Percentiles rank a stretch among this genome's conserved stretches.
Conservation (phyloP, 2,888 invertebrate species). For the Camponotus fellah region DNA sequence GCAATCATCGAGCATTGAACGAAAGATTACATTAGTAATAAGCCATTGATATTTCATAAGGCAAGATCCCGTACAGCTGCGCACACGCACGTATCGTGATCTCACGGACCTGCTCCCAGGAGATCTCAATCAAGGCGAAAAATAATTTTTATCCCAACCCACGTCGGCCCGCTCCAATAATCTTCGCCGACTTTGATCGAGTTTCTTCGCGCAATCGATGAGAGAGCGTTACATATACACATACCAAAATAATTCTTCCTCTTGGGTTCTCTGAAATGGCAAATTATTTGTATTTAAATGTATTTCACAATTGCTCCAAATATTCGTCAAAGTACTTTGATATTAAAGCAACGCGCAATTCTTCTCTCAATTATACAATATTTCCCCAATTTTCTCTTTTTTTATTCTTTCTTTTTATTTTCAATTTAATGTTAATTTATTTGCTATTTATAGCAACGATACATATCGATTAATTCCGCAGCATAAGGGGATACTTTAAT, state of each 20-base stretch:
- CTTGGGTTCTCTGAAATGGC: not conserved
- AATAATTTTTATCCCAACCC: constrained; percentile 80
- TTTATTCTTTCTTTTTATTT: not conserved
- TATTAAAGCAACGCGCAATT: not conserved
- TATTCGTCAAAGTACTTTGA: not conserved
- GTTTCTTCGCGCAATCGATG: constrained; percentile 68
- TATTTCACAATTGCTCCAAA: not conserved
- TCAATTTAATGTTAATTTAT: not conserved
- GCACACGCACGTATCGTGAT: constrained; percentile 66
- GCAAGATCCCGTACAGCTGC: constrained; percentile 72
- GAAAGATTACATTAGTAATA: constrained; percentile 84
- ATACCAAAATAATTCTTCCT: constrained; percentile 6
- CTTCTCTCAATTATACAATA: too few species aligned
- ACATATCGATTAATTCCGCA: not conserved
- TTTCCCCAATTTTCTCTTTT: not conserved
- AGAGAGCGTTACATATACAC: constrained; percentile 31
- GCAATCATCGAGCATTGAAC: constrained; percentile 84
- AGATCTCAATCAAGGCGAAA: constrained; percentile 84
- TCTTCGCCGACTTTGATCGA: constrained; percentile 77
- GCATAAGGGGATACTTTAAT: constrained; percentile 1
- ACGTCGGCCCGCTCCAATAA: constrained; percentile 76
- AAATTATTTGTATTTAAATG: not conserved
- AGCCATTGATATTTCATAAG: constrained; percentile 84
- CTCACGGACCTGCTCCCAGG: constrained; percentile 77
- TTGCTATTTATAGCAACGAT: not conserved